Base-by-base conservation (phyloP, 2,113 vertebrate species). In the Stigmatopora nigra region DNA sequence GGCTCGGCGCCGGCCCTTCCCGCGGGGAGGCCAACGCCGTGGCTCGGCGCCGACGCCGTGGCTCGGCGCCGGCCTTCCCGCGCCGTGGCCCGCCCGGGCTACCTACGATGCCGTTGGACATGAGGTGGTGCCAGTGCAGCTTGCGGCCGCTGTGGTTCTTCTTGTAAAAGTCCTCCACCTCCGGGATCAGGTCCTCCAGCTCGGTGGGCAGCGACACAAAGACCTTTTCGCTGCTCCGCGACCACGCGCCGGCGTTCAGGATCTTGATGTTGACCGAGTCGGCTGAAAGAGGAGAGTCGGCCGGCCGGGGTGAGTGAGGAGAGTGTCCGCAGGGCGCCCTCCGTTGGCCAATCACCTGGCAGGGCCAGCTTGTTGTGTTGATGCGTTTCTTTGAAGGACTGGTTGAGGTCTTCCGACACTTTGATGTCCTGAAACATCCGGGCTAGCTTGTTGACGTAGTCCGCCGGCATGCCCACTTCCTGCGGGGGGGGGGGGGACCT, bases 381-480 rank as follows among this genome's bases (percentile, higher is more conserved):
- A 79, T 99, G 97, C 95, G 97, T 95, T 90, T 99, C 97, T 87
- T 99, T 99, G 87, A 99, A 99, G 51, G 93, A 93, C 70, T 99
- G 96, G 84, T 99, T 99, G 81, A 99, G 91, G 84, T 99, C 97
- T 91, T 99, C 97, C 31, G 97, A 99, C 64, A 99, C 97, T 88
- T 99, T 99, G 84, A 99, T 98, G 90, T 99, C 97, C 68, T 99
- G 97, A 84, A 99, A 99, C 97, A 99, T 99, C 79, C 97, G 90
- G 68, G 97, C 97, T 70, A 99, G 89, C 74, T 99, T 99, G 89
- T 99, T 99, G 76, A 99, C 96, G 61, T 99, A 99, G 86, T 99
- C 97, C 44, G 97, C 96, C 20, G 95, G 97, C 96, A 99, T 99
- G 68, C 96, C 97, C 59, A 99, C 97, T 92, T 99, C 97, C 96